These are phyloP conservation scores for Radopholus similis DNA, from an alignment of 1,140 invertebrate species.

Conservation along the genomic window DNA sequence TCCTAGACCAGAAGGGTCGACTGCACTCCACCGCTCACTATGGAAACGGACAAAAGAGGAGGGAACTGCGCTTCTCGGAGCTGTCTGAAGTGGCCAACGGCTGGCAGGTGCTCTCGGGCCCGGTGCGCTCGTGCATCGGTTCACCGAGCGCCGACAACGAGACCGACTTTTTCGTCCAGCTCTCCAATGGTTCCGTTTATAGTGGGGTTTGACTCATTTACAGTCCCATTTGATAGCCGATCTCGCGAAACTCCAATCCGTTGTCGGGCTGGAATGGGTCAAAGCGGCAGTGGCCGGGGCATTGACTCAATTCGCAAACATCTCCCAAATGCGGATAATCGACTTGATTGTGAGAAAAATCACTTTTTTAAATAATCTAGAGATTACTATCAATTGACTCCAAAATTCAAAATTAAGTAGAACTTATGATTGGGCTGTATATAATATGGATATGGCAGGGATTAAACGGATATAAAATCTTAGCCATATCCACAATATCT, in stretches of 20 bases:
- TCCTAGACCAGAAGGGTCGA: no score
- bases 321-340: conserved; percentile 33
- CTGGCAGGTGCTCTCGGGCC: not conserved
- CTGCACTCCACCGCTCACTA: no score
- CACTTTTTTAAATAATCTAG: conserved; percentile 4
- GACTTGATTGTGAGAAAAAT: conserved; percentile 23
- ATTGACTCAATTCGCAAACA: conserved; percentile 21
- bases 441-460: no score
- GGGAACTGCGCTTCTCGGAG: no score
- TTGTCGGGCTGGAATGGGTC: conserved; percentile 28
- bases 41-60: no score
- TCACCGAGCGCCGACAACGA: no score
- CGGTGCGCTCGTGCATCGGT: no score
- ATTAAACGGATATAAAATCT: no score
- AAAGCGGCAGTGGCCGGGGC: conserved; percentile 33
- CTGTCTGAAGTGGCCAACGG: not conserved
- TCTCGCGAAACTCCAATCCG: not conserved
- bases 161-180: no score
- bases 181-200: not conserved
- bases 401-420: no score
- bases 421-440: conserved; percentile 1
- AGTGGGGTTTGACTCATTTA: not conserved
- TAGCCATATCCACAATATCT: no score
- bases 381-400: no score
- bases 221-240: not conserved